Evolutionary conservation across 2,113 vertebrate species (phyloP).

Genomic region (Dipodomys stephensi): DNA sequence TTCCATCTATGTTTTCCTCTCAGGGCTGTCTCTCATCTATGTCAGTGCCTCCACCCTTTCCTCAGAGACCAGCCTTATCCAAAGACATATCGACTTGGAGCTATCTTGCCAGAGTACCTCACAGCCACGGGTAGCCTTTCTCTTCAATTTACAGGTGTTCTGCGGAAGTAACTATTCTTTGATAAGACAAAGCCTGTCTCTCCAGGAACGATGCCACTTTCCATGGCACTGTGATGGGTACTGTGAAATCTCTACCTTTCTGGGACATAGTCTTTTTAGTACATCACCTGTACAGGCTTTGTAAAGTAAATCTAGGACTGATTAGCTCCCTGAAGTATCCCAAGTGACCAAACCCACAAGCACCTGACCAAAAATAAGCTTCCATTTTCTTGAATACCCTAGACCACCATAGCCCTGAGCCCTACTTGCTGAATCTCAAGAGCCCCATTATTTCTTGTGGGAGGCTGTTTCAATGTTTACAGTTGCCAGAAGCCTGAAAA

Average conservation of each 20-base stretch:
- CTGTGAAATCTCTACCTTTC: not conserved
- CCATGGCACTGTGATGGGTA: not conserved
- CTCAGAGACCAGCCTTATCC: not conserved
- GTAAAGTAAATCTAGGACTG: not conserved
- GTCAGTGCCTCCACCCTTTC: not conserved
- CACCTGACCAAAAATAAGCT: not conserved
- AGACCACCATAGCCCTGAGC: not conserved
- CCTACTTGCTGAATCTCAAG: not conserved
- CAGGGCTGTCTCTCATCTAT: not conserved
- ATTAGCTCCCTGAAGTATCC: not conserved
- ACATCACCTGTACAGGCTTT: not conserved
- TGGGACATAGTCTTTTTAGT: not conserved
- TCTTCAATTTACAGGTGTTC: not conserved
- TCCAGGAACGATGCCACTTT: not conserved
- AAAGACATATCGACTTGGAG: not conserved
- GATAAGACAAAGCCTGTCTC: not conserved
- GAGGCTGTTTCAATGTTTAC: not conserved
- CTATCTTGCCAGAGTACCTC: not conserved
- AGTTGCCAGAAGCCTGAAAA: not conserved
- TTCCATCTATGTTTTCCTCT: not conserved
- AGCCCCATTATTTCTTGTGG: not conserved
- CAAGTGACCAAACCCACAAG: not conserved
- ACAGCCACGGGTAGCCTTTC: not conserved
- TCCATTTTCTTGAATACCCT: not conserved
- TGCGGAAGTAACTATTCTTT: not conserved